Percentiles rank a stretch among this genome's conserved stretches.
phyloP scores from a whole-genome alignment of 2,797 vertebrate genomes.

The Characodon lateralis region DNA sequence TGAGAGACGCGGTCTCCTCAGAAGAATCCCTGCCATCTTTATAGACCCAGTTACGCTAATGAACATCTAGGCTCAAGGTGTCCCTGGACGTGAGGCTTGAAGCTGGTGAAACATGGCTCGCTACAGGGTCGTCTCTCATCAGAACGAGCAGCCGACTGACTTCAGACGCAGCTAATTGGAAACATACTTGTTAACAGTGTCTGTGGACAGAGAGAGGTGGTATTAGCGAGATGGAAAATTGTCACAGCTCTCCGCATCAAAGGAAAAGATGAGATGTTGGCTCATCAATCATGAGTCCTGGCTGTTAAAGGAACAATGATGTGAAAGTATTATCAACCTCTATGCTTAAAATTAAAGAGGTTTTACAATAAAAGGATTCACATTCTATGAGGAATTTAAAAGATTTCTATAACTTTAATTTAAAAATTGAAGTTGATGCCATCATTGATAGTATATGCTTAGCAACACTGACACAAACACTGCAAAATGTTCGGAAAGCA shows the following conservation, averaged over 20 bases:
- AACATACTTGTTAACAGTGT: conserved; percentile 71
- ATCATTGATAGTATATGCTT: neutral
- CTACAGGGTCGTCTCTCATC: conserved; percentile 57
- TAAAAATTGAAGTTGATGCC: neutral
- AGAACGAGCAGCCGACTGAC: conserved; percentile 44
- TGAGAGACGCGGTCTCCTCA: conserved; percentile 50
- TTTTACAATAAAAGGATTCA: neutral
- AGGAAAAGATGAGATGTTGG: neutral
- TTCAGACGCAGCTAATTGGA: conserved; percentile 63
- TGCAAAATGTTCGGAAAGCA: neutral
- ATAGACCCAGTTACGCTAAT: conserved; percentile 58
- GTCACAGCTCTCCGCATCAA: conserved; percentile 10
- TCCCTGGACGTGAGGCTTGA: conserved; percentile 14
- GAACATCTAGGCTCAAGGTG: conserved; percentile 44
- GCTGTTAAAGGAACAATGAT: neutral
- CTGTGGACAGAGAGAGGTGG: conserved; percentile 31
- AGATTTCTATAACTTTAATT: neutral
- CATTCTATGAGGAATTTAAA: neutral
- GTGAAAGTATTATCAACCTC: neutral
- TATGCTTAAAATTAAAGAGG: neutral
- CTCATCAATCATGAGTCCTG: neutral
- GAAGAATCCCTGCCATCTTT: conserved; percentile 51
- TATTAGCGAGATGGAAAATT: conserved; percentile 19
- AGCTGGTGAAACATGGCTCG: conserved; percentile 18
- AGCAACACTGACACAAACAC: neutral